Base-by-base conservation (phyloP, 2,113 vertebrate species). In the Actenoides hombroni region DNA sequence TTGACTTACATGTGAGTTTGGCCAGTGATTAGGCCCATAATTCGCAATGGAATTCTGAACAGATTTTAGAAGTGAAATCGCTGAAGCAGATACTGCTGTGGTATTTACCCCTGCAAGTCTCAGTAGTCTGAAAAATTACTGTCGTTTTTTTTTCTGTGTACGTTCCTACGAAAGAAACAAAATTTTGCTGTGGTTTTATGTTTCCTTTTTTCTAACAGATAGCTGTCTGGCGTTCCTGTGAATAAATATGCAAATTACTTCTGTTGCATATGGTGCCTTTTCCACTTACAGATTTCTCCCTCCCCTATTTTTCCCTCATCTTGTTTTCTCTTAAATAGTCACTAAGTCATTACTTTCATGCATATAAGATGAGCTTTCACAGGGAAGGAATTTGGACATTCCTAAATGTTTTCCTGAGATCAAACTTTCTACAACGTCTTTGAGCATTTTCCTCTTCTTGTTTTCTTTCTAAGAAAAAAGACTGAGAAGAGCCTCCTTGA, bases 261-360 rank as follows among this genome's bases (percentile, higher is more conserved):
- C 17, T 13, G 9, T 40, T 78, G 19, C 6, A 5, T 1, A 1
- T 24, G 12, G 7, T 31, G 71, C 24, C 18, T 56, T 75, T 44
- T 31, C 59, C 20, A 5, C 17, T 48, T 8, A 6, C 4, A 44
- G 1, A 3, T 92, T 75, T 75, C 33, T 61, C 25, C 16, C 16
- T 63, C 24, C 5, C 8, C 5, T 33, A 0, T 16, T 83, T 85
- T 44, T 10, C 37, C 11, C 11, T 61, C 24, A 1, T 17, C 24
- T 64, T 77, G 1, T 70, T 75, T 61, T 42, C 60, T 84, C 46
- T 24, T n/a, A 48, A 5, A 17, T 7, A 11, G 18, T 68, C 61
- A 17, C 29, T 18, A n/a, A 10, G 11, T 5, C 54, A 19, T 31
- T 71, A 23, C 5, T 64, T 65, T 17, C 33, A 26, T 35, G 29